These are phyloP conservation scores for Cataglyphis albicans DNA, from an alignment of 2,888 invertebrate genomes.

Conservation along the genomic window DNA sequence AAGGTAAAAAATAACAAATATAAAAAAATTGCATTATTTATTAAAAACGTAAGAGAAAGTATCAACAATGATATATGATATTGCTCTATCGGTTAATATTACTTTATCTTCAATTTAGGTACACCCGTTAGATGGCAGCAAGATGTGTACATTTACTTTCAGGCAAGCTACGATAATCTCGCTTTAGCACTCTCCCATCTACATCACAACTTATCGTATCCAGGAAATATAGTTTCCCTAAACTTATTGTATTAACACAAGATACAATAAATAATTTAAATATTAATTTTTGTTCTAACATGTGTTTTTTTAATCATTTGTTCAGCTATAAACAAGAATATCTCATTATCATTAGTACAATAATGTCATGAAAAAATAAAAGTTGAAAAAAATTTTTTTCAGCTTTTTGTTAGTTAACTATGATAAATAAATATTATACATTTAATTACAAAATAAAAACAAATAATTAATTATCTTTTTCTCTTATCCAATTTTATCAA, in stretches of 20 bases:
- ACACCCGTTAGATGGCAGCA: constrained; percentile 27
- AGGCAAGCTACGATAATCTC: background rate
- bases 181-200: background rate
- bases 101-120: constrained; percentile 8
- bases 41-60: background rate
- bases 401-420: background rate
- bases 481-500: background rate
- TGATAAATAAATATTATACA: background rate
- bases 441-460: background rate
- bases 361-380: background rate
- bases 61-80: constrained; percentile 7
- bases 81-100: background rate
- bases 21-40: background rate
- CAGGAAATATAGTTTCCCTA: background rate
- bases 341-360: background rate
- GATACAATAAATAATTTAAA: background rate
- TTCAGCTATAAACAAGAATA: background rate
- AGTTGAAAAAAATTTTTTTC: background rate
- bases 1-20: background rate
- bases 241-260: background rate
- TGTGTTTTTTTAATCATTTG: background rate
- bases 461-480: no score
- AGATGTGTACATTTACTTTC: background rate
- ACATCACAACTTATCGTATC: constrained; percentile 8
- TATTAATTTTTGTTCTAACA: background rate